These are phyloP conservation scores for Meteorus sp. DNA, from an alignment of 1,140 invertebrate genomes.

Conservation along the genomic window DNA sequence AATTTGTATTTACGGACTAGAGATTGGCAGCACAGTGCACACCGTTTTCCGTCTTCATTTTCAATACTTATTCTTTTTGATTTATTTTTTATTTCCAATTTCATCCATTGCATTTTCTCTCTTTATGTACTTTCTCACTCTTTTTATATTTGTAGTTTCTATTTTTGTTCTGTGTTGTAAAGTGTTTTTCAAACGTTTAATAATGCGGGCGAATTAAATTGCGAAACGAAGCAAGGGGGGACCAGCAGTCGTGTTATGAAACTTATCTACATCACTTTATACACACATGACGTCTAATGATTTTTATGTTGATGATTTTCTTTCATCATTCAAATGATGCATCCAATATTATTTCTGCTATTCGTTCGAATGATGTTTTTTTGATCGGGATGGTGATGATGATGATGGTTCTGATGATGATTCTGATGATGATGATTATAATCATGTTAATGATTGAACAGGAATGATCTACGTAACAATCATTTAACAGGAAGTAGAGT, in stretches of 20 bases:
- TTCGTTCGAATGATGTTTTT: too few relatives aligned
- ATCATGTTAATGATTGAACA: too few relatives aligned
- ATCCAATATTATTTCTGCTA: too few relatives aligned
- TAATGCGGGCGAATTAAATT: conserved; percentile 19
- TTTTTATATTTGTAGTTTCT: background rate
- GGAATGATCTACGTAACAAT: too few relatives aligned
- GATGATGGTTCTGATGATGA: too few relatives aligned
- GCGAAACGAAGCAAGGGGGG: conserved; percentile 53
- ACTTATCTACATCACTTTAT: conserved; percentile 15
- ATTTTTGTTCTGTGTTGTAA: conserved; percentile 5
- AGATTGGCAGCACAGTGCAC: background rate
- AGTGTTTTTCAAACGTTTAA: conserved; percentile 5
- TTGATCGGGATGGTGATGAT: too few relatives aligned
- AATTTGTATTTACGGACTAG: background rate
- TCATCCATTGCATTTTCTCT: background rate
- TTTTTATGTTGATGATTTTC: background rate
- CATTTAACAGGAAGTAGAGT: too few relatives aligned
- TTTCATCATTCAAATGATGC: too few relatives aligned
- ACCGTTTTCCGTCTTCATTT: background rate
- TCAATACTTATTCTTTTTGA: background rate
- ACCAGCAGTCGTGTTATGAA: conserved; percentile 52
- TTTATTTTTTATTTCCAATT: background rate
- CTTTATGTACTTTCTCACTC: background rate
- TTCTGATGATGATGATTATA: too few relatives aligned
- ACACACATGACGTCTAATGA: background rate